Percentiles rank a stretch among this genome's conserved stretches.
phyloP scores from a whole-genome alignment of 2,888 invertebrate species.

The Eudemis profundana region DNA sequence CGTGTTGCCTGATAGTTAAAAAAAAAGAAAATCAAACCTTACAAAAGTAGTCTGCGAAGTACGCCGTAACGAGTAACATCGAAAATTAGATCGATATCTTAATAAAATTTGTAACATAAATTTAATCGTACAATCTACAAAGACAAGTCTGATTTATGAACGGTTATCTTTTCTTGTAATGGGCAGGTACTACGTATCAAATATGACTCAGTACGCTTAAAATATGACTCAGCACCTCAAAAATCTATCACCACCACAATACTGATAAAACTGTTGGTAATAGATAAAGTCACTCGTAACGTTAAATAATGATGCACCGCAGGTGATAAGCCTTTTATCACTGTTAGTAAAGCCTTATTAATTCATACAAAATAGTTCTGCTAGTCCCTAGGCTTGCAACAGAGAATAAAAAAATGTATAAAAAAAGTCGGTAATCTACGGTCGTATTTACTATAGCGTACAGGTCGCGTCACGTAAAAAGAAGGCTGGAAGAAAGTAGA shows the following conservation, averaged over 20 bases:
- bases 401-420: too few species aligned
- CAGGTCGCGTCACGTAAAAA: too few species aligned
- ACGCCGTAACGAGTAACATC: background rate
- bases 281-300: slow-evolving; percentile 1
- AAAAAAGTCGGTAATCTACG: too few species aligned
- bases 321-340: slow-evolving; percentile 1
- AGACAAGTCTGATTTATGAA: background rate
- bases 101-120: slow-evolving; percentile 1
- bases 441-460: too few species aligned
- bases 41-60: too few species aligned
- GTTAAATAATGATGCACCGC: background rate
- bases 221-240: slow-evolving; percentile 1
- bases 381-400: too few species aligned
- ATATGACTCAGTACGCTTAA: slow-evolving; percentile 9
- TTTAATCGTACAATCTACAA: slow-evolving; percentile 3
- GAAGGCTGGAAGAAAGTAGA: too few species aligned
- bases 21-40: too few species aligned
- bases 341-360: too few species aligned
- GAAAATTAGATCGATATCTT: slow-evolving; percentile 8
- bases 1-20: too few species aligned
- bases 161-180: background rate
- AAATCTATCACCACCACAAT: slow-evolving; percentile 24
- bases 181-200: background rate
- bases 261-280: slow-evolving; percentile 23
- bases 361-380: too few species aligned